Conservation (phyloP, 92 coral and sea anemone genomes). For the Phenganax subtilis region DNA sequence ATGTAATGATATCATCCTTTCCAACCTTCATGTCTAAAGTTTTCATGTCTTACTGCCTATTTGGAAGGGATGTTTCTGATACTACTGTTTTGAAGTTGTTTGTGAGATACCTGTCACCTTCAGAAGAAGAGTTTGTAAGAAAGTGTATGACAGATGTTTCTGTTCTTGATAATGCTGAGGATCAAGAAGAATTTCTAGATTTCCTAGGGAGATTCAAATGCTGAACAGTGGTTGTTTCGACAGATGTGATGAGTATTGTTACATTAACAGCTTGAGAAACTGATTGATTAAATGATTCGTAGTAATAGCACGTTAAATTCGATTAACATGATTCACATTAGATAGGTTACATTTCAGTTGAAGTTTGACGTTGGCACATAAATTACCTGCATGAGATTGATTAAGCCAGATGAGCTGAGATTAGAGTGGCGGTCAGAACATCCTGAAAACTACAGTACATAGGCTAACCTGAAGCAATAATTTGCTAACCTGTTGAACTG, state of each 20-base stretch:
- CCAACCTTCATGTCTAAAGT: constrained; percentile 57
- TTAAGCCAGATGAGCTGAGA: too few species aligned
- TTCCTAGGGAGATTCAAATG: constrained; percentile 60
- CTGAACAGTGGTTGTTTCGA: constrained; percentile 41
- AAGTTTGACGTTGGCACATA: too few species aligned
- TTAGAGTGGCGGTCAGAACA: too few species aligned
- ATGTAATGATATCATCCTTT: constrained; percentile 42
- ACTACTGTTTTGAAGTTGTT: constrained; percentile 42
- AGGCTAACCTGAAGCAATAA: too few species aligned
- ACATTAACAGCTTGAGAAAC: too few species aligned
- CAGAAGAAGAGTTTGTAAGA: constrained; percentile 47
- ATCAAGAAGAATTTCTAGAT: constrained; percentile 46
- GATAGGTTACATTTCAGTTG: too few species aligned
- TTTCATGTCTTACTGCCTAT: constrained; percentile 49
- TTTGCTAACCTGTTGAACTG: too few species aligned
- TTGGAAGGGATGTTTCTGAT: constrained; percentile 43
- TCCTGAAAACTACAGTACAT: too few species aligned
- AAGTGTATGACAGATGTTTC: constrained; percentile 24
- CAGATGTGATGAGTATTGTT: not conserved
- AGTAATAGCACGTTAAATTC: too few species aligned
- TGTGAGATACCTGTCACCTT: constrained; percentile 48
- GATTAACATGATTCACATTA: too few species aligned
- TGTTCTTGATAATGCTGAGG: constrained; percentile 56
- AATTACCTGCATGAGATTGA: too few species aligned
- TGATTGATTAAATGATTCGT: too few species aligned